These are phyloP conservation scores for Lithosia quadra DNA, from an alignment of 2,888 invertebrate species.

Conservation along the genomic window DNA sequence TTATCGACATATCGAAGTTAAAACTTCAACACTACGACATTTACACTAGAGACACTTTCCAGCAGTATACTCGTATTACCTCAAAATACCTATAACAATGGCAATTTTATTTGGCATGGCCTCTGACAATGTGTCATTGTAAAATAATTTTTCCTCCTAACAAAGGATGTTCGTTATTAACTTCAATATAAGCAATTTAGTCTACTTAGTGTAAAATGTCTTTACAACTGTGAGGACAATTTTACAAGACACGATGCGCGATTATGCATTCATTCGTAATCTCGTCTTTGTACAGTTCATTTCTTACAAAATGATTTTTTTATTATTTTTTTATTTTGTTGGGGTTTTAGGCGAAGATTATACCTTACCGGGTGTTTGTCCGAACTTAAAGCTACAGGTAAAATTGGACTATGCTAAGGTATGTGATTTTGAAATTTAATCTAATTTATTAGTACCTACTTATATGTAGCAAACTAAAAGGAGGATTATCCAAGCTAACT, in stretches of 20 bases:
- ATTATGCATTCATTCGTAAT: neutral
- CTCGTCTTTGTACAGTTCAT: neutral
- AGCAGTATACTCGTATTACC: too few relatives aligned
- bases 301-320: neutral
- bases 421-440: neutral
- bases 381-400: neutral
- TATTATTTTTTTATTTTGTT: neutral
- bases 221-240: neutral
- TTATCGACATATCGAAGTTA: too few relatives aligned
- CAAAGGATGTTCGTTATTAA: neutral
- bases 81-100: neutral
- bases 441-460: too few relatives aligned
- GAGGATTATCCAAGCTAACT: too few relatives aligned
- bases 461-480: too few relatives aligned
- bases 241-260: neutral
- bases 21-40: too few relatives aligned
- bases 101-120: neutral
- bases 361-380: conserved; percentile 2
- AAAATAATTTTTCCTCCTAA: neutral
- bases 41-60: too few relatives aligned
- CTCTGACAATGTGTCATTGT: neutral
- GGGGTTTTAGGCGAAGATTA: conserved; percentile 1
- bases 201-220: neutral
- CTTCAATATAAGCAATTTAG: neutral
- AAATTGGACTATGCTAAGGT: neutral